Evolutionary conservation across 2,888 invertebrate species (phyloP).

Genomic region (Baccha elongata): DNA sequence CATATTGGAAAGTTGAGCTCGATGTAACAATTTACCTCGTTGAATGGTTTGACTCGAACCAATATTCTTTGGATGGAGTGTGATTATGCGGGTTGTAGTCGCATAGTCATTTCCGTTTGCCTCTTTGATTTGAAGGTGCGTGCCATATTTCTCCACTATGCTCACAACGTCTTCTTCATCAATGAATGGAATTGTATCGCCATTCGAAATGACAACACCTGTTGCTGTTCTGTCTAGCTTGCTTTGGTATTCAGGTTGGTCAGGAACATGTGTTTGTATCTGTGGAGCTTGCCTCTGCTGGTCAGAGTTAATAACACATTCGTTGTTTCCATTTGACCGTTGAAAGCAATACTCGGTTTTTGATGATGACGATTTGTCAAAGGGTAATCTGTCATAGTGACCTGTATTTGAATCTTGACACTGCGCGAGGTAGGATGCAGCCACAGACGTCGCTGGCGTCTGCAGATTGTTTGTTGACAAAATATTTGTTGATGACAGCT

Average conservation of each 20-base stretch:
- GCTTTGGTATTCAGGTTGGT: slow-evolving; percentile 27
- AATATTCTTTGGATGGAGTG: slow-evolving; percentile 71
- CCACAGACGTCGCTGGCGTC: background rate
- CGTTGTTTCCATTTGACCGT: slow-evolving; percentile 30
- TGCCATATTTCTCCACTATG: slow-evolving; percentile 50
- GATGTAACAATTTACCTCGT: slow-evolving; percentile 48
- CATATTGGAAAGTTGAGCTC: slow-evolving; percentile 30
- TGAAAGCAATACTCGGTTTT: slow-evolving; percentile 11
- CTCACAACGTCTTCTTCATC: slow-evolving; percentile 67
- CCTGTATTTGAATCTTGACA: slow-evolving; percentile 44
- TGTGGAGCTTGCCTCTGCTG: slow-evolving; percentile 9
- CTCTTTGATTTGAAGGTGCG: slow-evolving; percentile 57
- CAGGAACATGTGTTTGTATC: slow-evolving; percentile 17
- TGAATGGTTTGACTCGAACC: slow-evolving; percentile 68
- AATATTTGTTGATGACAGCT: slow-evolving; percentile 28
- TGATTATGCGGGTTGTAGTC: slow-evolving; percentile 64
- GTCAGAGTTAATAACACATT: background rate
- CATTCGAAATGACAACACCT: slow-evolving; percentile 35
- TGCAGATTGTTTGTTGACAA: slow-evolving; percentile 25
- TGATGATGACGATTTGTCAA: slow-evolving; percentile 50
- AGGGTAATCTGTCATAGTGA: slow-evolving; percentile 65
- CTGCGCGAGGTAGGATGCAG: background rate
- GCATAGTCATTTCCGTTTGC: slow-evolving; percentile 30
- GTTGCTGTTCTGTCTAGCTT: slow-evolving; percentile 18
- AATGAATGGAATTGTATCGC: slow-evolving; percentile 73